Evolutionary conservation across 2,797 vertebrate genomes (phyloP).

Genomic region (Sarcophilus harrisii): DNA sequence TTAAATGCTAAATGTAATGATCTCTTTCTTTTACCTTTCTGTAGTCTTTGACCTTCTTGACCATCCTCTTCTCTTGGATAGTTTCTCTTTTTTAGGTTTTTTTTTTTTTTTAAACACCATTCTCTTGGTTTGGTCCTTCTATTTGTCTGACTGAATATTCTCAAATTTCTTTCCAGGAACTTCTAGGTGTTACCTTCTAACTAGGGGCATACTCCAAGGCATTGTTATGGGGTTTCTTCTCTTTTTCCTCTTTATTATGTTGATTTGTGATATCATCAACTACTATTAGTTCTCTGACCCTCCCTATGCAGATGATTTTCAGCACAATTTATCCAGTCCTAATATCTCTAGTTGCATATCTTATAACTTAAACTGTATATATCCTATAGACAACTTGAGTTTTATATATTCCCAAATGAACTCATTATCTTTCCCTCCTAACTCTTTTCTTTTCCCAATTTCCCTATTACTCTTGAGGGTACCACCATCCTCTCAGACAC

Average conservation of each 20-base stretch:
- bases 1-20: neutral
- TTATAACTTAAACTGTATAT: neutral
- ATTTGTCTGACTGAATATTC: neutral
- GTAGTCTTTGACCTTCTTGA: neutral
- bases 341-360: neutral
- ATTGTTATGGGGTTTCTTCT: neutral
- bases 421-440: neutral
- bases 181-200: neutral
- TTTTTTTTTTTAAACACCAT: neutral
- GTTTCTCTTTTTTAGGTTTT: neutral
- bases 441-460: neutral
- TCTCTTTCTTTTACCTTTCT: neutral
- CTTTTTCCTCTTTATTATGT: neutral
- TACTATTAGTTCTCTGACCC: neutral
- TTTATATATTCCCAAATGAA: neutral
- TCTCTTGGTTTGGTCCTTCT: neutral
- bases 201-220: neutral
- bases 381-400: neutral
- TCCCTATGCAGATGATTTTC: neutral
- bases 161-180: neutral
- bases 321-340: neutral
- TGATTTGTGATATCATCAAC: neutral
- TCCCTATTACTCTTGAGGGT: neutral
- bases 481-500: neutral
- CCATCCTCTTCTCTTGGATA: neutral